phyloP scores from a whole-genome alignment of 2,113 vertebrate species.

The Syrmaticus mikado region DNA sequence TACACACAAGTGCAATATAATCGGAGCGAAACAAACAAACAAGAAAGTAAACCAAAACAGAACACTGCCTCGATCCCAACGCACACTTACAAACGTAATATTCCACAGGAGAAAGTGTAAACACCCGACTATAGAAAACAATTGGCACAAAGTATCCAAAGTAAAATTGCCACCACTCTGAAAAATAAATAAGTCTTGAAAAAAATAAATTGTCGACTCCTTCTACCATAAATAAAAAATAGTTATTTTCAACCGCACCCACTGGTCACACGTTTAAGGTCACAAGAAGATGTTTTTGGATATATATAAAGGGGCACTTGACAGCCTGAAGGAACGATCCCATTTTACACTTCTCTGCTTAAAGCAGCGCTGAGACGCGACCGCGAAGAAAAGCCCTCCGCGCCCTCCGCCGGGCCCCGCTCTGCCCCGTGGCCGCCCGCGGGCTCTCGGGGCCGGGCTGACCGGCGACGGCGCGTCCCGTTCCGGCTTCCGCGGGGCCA shows the following conservation, averaged over 20 bases:
- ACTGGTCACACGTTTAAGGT: slow-evolving; percentile 88
- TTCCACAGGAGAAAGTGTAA: slow-evolving; percentile 84
- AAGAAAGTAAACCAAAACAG: background rate
- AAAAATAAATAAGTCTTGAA: slow-evolving; percentile 90
- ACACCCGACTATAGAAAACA: slow-evolving; percentile 83
- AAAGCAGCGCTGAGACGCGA: background rate
- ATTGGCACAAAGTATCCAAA: slow-evolving; percentile 85
- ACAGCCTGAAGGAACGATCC: slow-evolving; percentile 75
- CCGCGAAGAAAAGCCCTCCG: background rate
- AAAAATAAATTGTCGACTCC: slow-evolving; percentile 82
- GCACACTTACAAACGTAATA: slow-evolving; percentile 87
- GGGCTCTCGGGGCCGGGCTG: background rate
- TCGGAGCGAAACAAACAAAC: slow-evolving; percentile 67
- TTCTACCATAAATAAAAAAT: slow-evolving; percentile 91
- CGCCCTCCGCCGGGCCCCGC: background rate
- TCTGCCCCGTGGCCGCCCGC: background rate
- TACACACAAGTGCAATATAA: slow-evolving; percentile 86
- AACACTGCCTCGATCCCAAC: slow-evolving; percentile 83
- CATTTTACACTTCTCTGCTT: slow-evolving; percentile 48
- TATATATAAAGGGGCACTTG: slow-evolving; percentile 90
- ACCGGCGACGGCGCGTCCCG: background rate
- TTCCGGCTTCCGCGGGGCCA: background rate
- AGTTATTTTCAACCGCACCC: slow-evolving; percentile 84
- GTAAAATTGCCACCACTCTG: slow-evolving; percentile 82
- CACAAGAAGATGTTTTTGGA: slow-evolving; percentile 88